Conservation (phyloP, 2,113 vertebrate species). For the Mesitornis unicolor region DNA sequence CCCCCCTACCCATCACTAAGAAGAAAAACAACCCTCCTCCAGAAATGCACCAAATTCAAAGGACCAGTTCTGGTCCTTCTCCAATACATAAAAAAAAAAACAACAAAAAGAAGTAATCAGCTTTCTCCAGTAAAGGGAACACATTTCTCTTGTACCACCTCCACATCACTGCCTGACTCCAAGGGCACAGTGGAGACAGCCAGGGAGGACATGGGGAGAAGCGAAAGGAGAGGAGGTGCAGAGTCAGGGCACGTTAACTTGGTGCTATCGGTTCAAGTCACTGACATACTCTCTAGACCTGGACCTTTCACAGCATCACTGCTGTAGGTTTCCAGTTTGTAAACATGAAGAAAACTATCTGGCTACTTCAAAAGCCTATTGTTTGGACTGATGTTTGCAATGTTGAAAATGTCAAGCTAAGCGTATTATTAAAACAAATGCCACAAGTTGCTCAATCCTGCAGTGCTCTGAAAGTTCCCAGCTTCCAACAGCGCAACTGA, state of each 20-base stretch:
- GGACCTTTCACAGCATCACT: neutral
- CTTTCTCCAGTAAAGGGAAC: neutral
- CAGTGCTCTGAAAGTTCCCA: neutral
- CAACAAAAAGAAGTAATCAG: neutral
- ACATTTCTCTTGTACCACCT: neutral
- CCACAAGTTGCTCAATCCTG: neutral
- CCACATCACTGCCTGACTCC: neutral
- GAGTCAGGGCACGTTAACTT: neutral
- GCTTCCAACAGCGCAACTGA: neutral
- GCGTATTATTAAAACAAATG: neutral
- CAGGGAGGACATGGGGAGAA: neutral
- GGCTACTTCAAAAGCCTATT: neutral
- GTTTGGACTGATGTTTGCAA: neutral
- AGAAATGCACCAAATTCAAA: neutral
- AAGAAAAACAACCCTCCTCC: neutral
- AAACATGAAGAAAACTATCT: neutral
- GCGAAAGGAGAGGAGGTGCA: neutral
- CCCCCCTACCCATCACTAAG: neutral
- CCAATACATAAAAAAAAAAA: neutral
- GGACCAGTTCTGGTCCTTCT: neutral
- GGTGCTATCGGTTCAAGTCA: neutral
- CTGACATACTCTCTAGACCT: fast-evolving
- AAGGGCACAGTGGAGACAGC: neutral
- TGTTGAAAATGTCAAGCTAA: neutral
- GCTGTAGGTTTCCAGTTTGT: neutral